These are phyloP conservation scores for Coelopa frigida DNA, from an alignment of 1,140 invertebrate species.

Conservation along the genomic window DNA sequence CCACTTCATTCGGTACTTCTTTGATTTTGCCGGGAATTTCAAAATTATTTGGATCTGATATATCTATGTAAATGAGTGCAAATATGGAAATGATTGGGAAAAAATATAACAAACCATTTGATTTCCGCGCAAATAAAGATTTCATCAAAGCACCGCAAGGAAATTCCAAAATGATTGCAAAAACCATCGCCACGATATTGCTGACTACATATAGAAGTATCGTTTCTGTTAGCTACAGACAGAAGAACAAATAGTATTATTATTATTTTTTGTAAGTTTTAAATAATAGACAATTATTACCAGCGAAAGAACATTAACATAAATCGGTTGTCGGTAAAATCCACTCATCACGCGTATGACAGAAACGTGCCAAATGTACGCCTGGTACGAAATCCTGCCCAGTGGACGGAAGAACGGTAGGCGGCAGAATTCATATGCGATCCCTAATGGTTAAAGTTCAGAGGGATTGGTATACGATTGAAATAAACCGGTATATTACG, in stretches of 20 bases:
- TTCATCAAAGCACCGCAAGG: too few relatives aligned
- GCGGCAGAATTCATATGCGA: conserved; percentile 24
- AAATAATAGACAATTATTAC: background rate
- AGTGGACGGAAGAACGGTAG: conserved; percentile 24
- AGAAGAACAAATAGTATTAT: too few relatives aligned
- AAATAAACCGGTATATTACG: conserved; percentile 1
- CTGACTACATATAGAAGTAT: background rate
- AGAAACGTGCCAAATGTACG: conserved; percentile 32
- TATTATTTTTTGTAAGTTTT: too few relatives aligned
- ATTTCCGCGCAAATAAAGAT: too few relatives aligned
- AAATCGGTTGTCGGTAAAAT: conserved; percentile 26
- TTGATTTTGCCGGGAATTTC: too few relatives aligned
- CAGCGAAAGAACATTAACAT: conserved; percentile 7
- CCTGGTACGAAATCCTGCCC: conserved; percentile 31
- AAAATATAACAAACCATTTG: too few relatives aligned
- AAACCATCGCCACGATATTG: conserved; percentile 2
- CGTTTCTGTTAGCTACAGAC: background rate
- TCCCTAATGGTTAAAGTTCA: conserved; percentile 16
- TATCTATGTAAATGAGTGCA: too few relatives aligned
- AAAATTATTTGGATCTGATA: too few relatives aligned
- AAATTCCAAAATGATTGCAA: conserved; percentile 6
- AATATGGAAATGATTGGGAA: too few relatives aligned
- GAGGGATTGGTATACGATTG: background rate
- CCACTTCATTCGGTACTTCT: too few relatives aligned
- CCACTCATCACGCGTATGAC: conserved; percentile 21